Conservation (phyloP, 1,140 invertebrate genomes). For the Brachionus rotundiformis region DNA sequence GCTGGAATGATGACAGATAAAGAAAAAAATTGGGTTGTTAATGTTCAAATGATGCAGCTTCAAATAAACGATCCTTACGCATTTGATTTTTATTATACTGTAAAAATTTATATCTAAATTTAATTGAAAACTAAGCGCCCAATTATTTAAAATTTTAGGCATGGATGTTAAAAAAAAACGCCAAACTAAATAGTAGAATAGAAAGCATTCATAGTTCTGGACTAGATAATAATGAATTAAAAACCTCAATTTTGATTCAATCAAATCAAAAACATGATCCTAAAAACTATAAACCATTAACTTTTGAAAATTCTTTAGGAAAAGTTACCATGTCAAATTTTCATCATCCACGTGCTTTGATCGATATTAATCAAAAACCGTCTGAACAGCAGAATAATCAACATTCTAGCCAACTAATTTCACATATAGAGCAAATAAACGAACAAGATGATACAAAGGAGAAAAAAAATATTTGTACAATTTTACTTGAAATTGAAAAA, state of each 20-base stretch:
- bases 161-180: constrained; percentile 13
- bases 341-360: constrained; percentile 86
- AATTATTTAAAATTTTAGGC: too few species aligned
- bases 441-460: constrained; percentile 59
- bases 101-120: constrained; percentile 54
- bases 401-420: constrained; percentile 54
- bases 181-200: background rate
- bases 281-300: constrained; percentile 61
- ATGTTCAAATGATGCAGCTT: constrained; percentile 84
- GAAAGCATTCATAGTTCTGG: background rate
- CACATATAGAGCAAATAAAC: constrained; percentile 53
- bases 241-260: constrained; percentile 56
- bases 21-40: constrained; percentile 89
- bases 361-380: constrained; percentile 74
- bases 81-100: constrained; percentile 67
- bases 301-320: constrained; percentile 88
- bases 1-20: constrained; percentile 83
- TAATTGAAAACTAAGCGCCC: background rate
- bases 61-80: constrained; percentile 66
- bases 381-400: constrained; percentile 52
- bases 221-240: background rate
- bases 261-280: constrained; percentile 62
- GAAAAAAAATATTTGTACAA: constrained; percentile 71
- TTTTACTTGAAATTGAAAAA: constrained; percentile 75
- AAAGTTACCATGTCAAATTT: constrained; percentile 70